These are phyloP conservation scores for Armadillidium nasatum DNA, from an alignment of 1,140 invertebrate species.

Conservation along the genomic window DNA sequence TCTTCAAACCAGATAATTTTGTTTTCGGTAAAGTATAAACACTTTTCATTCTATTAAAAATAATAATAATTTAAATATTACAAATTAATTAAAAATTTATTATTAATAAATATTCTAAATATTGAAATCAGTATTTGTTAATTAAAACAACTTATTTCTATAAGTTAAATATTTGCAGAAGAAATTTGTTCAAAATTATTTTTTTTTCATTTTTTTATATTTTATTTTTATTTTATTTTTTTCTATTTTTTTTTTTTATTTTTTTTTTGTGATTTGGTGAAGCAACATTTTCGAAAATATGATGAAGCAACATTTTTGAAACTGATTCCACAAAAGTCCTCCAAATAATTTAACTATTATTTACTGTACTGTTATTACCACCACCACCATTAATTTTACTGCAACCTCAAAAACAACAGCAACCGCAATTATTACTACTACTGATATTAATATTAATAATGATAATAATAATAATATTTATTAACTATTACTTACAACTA, in stretches of 20 bases:
- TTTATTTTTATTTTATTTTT: not conserved
- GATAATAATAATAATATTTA: slow-evolving; percentile 3
- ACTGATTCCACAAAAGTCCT: not conserved
- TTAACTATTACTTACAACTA: no score
- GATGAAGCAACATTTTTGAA: no score
- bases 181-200: not conserved
- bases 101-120: not conserved
- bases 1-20: slow-evolving; percentile 83
- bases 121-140: not conserved
- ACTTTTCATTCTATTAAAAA: no score
- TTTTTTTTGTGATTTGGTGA: not conserved
- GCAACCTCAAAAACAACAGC: not conserved
- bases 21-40: slow-evolving; percentile 60
- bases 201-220: not conserved
- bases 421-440: not conserved
- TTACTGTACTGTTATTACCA: not conserved
- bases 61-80: not conserved
- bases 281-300: no score
- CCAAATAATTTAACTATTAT: not conserved
- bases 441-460: not conserved
- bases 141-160: not conserved
- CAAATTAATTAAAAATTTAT: not conserved
- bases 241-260: not conserved
- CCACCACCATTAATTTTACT: not conserved
- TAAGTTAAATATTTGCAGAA: not conserved